A percentile compares a stretch with the other conserved stretches of the same genome.
Evolutionary conservation across 1,140 invertebrate species (phyloP).

Genomic region (Zaprionus tsacasi): DNA sequence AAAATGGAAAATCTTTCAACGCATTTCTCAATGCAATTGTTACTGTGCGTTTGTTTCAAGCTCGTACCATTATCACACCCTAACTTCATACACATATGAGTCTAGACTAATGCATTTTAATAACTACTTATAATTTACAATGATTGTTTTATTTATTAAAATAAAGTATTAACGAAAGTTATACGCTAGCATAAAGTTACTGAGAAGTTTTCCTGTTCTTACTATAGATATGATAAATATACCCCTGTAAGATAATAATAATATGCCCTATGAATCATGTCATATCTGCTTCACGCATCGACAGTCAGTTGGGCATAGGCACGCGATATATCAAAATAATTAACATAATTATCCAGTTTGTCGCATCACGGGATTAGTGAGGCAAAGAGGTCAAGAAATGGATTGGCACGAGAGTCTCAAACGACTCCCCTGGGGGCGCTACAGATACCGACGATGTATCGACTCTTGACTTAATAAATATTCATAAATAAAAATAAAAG

Average conservation of each 20-base stretch:
- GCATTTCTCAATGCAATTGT: constrained; percentile 76
- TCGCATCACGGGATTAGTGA: not conserved
- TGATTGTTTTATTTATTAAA: constrained; percentile 66
- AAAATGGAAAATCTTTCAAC: constrained; percentile 22
- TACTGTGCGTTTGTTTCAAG: constrained; percentile 61
- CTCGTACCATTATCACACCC: constrained; percentile 19
- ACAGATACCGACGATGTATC: constrained; percentile 5
- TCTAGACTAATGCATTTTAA: constrained; percentile 78
- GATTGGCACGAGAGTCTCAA: constrained; percentile 1
- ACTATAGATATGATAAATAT: not conserved
- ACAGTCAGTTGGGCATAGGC: not conserved
- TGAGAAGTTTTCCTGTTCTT: not conserved
- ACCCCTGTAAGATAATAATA: not conserved
- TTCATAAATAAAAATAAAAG: constrained; percentile 34
- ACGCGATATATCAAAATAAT: not conserved
- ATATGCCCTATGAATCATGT: not conserved
- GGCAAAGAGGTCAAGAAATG: constrained; percentile 25
- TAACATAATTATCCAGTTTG: constrained; percentile 17
- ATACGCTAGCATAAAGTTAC: constrained; percentile 18
- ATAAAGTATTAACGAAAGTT: constrained; percentile 62
- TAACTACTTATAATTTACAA: constrained; percentile 52
- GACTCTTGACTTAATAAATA: constrained; percentile 52
- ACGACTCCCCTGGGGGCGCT: not conserved
- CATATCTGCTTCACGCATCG: too few relatives aligned
- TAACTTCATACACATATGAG: constrained; percentile 19